A percentile compares a stretch with the other conserved stretches of the same genome.
These are phyloP conservation scores for Cotesia typhae DNA, from an alignment of 1,140 invertebrate species.

Conservation along the genomic window DNA sequence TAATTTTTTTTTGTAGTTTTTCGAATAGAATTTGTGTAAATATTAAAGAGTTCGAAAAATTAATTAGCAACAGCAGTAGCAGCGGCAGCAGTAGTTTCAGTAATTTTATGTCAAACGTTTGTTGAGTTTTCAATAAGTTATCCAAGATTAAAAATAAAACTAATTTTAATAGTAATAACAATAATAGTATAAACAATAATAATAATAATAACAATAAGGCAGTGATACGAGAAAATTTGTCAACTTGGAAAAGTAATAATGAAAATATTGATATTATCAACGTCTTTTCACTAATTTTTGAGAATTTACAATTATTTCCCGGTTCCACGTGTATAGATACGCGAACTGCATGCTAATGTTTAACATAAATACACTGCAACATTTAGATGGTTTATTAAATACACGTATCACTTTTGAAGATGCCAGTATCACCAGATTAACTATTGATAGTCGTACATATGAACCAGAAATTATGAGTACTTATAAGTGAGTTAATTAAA, in stretches of 20 bases:
- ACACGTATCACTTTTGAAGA: slow-evolving; percentile 49
- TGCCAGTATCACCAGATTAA: slow-evolving; percentile 54
- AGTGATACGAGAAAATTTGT: slow-evolving; percentile 35
- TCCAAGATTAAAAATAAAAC: neutral
- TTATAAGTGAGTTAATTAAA: too few species aligned
- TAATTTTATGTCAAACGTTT: neutral
- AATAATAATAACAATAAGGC: slow-evolving; percentile 33
- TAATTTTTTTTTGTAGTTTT: slow-evolving; percentile 19
- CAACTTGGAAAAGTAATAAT: slow-evolving; percentile 21
- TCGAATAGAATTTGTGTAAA: neutral
- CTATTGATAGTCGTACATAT: neutral
- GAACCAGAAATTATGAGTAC: too few species aligned
- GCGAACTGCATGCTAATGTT: slow-evolving; percentile 73
- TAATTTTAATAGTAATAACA: neutral
- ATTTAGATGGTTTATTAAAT: slow-evolving; percentile 57
- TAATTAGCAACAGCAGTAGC: too few species aligned
- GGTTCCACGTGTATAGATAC: slow-evolving; percentile 88
- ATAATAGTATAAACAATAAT: neutral
- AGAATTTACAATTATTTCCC: slow-evolving; percentile 88
- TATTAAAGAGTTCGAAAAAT: neutral
- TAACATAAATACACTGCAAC: slow-evolving; percentile 66
- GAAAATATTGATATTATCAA: slow-evolving; percentile 53
- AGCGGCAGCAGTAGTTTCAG: neutral
- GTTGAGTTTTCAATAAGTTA: neutral
- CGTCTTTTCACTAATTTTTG: slow-evolving; percentile 90